Evolutionary conservation across 2,888 invertebrate genomes (phyloP), one percentile per base, ranked within the genome.

Genomic region (Oscheius sp.): DNA sequence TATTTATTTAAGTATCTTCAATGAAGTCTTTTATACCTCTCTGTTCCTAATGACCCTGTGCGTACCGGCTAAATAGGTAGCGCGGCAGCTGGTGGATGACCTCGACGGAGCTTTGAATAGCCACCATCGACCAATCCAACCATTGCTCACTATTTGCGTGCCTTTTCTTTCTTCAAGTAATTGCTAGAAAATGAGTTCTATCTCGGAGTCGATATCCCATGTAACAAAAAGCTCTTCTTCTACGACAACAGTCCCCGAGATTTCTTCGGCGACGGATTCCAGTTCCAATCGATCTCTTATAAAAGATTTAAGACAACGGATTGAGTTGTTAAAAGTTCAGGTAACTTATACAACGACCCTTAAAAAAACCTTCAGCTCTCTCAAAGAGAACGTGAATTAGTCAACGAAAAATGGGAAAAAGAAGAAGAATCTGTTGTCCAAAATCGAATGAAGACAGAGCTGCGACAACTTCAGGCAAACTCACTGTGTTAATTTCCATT

Each of bases 331-430:
- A 29, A 66, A 66, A 39, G 23, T 39, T 1, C 65, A 65, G 37
- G 65, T 65, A 65, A 27, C 5, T 33, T 3, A 8, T 12, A 8
- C 1, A 58, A n/a, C 25, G 10, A 20, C 55, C 25, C 27, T 39
- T 15, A 25, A 37, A 39, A 23, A 8, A 15, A 58, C n/a, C 45
- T 61, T 29, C 53, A 66, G 66, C 29, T 66, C 3, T 45, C 42
- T 10, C 66, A 66, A 66, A 34, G 42, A 29, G 66, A 66, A 55
- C 33, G 53, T 10, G 66, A 66, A 10, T n/a, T 66, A 20, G 29
- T 17, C 6, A 39, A 57, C n/a, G 55, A 53, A 34, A 66, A 66
- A 55, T 66, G 55, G 55, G 66, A 66, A 17, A 66, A 66, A n/a
- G 66, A 66, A 31, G 57, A 34, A 2, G 55, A 53, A 42, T 12